Evolutionary conservation across 2,113 vertebrate genomes (phyloP).

Genomic region (Steatornis caripensis): DNA sequence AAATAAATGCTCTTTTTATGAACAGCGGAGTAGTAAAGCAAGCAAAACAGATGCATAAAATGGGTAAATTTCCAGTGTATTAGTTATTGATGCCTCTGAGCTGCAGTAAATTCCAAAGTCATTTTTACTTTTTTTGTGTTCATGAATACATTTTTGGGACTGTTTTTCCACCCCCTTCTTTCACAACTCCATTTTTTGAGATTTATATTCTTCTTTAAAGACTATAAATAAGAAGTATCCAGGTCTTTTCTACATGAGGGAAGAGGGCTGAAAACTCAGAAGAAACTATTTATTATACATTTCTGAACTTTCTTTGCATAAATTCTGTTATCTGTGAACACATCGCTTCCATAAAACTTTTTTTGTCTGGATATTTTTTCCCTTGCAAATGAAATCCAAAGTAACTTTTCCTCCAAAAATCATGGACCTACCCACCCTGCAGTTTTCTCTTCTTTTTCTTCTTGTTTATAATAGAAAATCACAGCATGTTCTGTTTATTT

Average conservation of each 20-base stretch:
- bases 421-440: background rate
- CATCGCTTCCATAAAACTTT: background rate
- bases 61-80: conserved; percentile 73
- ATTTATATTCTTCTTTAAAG: conserved; percentile 68
- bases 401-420: background rate
- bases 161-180: conserved; percentile 35
- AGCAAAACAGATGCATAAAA: conserved; percentile 78
- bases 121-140: conserved; percentile 64
- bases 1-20: conserved; percentile 77
- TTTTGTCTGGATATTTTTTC: conserved; percentile 3
- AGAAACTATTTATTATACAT: conserved; percentile 48
- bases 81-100: conserved; percentile 72
- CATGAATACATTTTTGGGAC: conserved; percentile 63
- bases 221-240: conserved; percentile 59
- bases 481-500: conserved; percentile 18
- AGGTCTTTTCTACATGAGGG: background rate
- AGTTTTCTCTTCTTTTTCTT: background rate
- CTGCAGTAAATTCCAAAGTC: conserved; percentile 71
- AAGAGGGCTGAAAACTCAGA: conserved; percentile 5
- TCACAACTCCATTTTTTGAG: conserved; percentile 57
- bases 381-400: conserved; percentile 10
- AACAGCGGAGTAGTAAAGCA: conserved; percentile 74
- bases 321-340: conserved; percentile 22
- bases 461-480: background rate
- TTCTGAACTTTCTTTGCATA: conserved; percentile 24